Evolutionary conservation across 1,140 invertebrate species (phyloP).

Genomic region (Neomicropteryx cornuta): DNA sequence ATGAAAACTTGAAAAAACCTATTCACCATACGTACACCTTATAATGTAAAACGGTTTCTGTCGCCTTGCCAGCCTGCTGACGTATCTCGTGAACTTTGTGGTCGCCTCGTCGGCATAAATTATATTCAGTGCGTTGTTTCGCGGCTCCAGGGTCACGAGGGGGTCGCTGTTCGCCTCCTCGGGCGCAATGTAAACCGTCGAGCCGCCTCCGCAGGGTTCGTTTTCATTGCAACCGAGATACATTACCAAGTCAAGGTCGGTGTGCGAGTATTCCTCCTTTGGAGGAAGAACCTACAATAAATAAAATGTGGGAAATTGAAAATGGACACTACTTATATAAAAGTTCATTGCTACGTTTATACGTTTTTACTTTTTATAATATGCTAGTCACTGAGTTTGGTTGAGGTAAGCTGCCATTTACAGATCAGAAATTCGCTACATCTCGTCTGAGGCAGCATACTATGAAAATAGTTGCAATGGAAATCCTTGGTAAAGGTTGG

Average conservation of each 20-base stretch:
- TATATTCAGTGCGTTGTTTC: conserved; percentile 54
- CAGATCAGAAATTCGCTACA: too few species aligned
- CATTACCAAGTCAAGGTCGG: conserved; percentile 44
- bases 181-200: conserved; percentile 40
- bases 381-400: too few species aligned
- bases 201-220: conserved; percentile 26
- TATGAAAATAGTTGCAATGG: too few species aligned
- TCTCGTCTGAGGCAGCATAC: too few species aligned
- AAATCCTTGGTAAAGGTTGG: too few species aligned
- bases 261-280: conserved; percentile 31
- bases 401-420: too few species aligned
- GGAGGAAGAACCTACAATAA: conserved; percentile 31
- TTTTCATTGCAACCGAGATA: conserved; percentile 39
- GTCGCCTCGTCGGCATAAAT: conserved; percentile 51
- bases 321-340: too few species aligned
- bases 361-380: too few species aligned
- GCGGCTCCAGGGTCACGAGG: conserved; percentile 40
- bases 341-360: too few species aligned
- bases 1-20: too few species aligned
- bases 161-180: conserved; percentile 27
- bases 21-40: conserved; percentile 42
- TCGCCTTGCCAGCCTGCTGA: conserved; percentile 40
- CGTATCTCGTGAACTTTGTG: conserved; percentile 51
- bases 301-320: too few species aligned
- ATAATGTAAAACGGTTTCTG: conserved; percentile 42